phyloP scores from a whole-genome alignment of 2,113 vertebrate genomes.

The Tringa solitaria region DNA sequence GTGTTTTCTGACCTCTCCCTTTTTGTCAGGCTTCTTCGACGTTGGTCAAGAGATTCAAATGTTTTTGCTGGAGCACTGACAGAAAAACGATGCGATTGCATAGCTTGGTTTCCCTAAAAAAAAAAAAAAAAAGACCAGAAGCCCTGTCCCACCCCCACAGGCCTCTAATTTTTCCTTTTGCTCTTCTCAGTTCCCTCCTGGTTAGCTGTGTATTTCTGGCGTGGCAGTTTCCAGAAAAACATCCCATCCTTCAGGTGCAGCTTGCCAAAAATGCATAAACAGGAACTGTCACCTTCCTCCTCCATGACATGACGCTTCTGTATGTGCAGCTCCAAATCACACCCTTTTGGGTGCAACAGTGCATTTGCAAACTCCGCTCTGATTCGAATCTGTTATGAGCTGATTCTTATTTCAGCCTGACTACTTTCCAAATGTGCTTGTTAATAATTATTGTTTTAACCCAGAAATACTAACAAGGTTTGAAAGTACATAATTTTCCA shows the following conservation, averaged over 20 bases:
- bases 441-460: neutral
- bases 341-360: neutral
- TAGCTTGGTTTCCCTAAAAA: neutral
- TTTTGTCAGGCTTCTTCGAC: neutral
- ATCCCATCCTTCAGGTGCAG: slow-evolving; percentile 43
- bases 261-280: slow-evolving; percentile 48
- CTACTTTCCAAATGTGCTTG: neutral
- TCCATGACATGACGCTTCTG: neutral
- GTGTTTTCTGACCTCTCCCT: neutral
- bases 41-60: neutral
- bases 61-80: neutral
- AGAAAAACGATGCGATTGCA: neutral
- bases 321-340: neutral
- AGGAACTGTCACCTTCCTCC: slow-evolving; percentile 62
- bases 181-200: slow-evolving; percentile 29
- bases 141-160: slow-evolving; percentile 3
- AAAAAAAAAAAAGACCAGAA: neutral
- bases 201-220: slow-evolving; percentile 40
- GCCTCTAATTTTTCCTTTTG: slow-evolving; percentile 39
- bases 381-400: neutral
- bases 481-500: neutral
- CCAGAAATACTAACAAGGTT: neutral
- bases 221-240: slow-evolving; percentile 40
- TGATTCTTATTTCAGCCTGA: neutral
- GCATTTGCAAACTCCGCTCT: neutral